Conservation (phyloP, 1,140 invertebrate species). For the Drosophila busckii region DNA sequence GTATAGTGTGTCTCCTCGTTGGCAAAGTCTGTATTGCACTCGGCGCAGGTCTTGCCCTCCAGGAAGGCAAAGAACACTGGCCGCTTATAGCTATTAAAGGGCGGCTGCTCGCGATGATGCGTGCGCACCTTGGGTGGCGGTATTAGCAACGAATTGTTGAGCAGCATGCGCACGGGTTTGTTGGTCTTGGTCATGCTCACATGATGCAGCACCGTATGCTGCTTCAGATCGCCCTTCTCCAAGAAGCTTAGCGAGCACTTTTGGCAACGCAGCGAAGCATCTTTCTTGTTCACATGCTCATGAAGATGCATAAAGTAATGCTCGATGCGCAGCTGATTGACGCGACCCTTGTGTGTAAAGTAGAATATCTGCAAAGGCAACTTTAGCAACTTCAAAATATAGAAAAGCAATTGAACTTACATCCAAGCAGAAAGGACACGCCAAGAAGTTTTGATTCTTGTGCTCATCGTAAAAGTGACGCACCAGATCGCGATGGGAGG, state of each 20-base stretch:
- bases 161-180: conserved; percentile 48
- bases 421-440: conserved; percentile 88
- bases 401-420: conserved; percentile 57
- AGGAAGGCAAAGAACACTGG: conserved; percentile 65
- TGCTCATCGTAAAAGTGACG: conserved; percentile 87
- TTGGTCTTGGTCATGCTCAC: conserved; percentile 62
- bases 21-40: conserved; percentile 64
- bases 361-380: conserved; percentile 54
- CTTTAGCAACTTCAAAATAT: background rate
- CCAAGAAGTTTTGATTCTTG: conserved; percentile 82
- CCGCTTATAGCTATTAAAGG: conserved; percentile 56
- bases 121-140: conserved; percentile 67
- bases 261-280: conserved; percentile 49
- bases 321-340: conserved; percentile 58
- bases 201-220: conserved; percentile 81
- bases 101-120: conserved; percentile 65
- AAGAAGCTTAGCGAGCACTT: conserved; percentile 69
- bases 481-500: conserved; percentile 86
- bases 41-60: conserved; percentile 62
- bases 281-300: conserved; percentile 56
- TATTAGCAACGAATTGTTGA: conserved; percentile 67
- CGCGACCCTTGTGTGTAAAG: conserved; percentile 58
- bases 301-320: conserved; percentile 65
- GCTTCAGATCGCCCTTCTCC: conserved; percentile 80
- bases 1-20: conserved; percentile 70